A percentile compares a stretch with the other conserved stretches of the same genome.
These are phyloP conservation scores for Tubiluchus corallicola DNA, from an alignment of 2,888 invertebrate genomes.

Conservation along the genomic window DNA sequence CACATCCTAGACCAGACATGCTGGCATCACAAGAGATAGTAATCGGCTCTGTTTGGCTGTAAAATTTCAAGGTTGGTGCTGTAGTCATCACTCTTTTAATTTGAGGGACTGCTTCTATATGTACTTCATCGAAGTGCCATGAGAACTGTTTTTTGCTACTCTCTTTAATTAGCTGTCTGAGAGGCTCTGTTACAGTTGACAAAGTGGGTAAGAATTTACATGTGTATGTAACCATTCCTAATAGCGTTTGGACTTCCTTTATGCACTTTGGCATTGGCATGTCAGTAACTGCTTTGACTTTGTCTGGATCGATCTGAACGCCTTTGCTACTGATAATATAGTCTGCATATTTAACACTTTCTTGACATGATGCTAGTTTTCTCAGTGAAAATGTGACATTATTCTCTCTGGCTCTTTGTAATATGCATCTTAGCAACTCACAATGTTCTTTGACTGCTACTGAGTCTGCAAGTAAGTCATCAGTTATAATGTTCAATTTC, in stretches of 20 bases:
- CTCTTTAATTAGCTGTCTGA: not conserved
- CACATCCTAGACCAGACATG: not conserved
- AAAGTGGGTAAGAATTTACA: not conserved
- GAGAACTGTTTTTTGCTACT: not conserved
- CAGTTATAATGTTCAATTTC: not conserved
- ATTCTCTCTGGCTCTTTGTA: no score
- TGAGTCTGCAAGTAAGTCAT: no score
- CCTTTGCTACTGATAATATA: not conserved
- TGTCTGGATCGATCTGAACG: not conserved
- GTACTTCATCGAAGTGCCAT: not conserved
- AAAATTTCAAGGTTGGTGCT: no score
- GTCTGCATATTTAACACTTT: slow-evolving; percentile 3
- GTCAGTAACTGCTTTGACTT: not conserved
- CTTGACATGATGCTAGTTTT: no score
- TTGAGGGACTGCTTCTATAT: not conserved
- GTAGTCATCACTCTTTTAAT: not conserved
- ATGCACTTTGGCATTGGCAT: not conserved
- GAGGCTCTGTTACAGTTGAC: not conserved
- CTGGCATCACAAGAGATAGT: no score
- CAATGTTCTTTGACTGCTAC: no score
- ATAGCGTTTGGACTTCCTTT: not conserved
- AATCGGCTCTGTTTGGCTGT: no score
- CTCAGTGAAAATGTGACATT: no score
- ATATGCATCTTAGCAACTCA: no score
- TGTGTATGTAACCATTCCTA: not conserved